Percentiles rank a stretch among this genome's conserved stretches.
phyloP scores from a whole-genome alignment of 2,797 vertebrate genomes.

The Malacoctenus gilli region DNA sequence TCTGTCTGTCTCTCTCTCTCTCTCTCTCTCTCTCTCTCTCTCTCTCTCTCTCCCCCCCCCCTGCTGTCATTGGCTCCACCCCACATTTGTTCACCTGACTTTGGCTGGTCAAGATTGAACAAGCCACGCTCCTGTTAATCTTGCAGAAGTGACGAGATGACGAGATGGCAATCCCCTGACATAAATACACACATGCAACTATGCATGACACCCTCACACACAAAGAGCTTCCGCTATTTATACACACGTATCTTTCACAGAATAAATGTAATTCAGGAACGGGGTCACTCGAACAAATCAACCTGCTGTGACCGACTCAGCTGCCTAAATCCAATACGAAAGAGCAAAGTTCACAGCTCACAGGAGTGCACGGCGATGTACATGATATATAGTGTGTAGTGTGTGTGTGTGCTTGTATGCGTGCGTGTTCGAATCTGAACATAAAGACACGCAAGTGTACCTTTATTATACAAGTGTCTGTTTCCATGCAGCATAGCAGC shows the following conservation, averaged over 20 bases:
- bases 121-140: slow-evolving; percentile 63
- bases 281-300: slow-evolving; percentile 36
- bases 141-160: slow-evolving; percentile 61
- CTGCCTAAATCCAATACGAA: slow-evolving; percentile 47
- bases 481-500: slow-evolving; percentile 56
- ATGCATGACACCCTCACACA: slow-evolving; percentile 10
- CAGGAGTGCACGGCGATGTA: slow-evolving; percentile 13
- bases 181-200: slow-evolving; percentile 41
- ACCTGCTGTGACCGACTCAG: slow-evolving; percentile 39
- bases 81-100: slow-evolving; percentile 48
- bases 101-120: slow-evolving; percentile 51
- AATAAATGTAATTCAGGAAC: slow-evolving; percentile 25
- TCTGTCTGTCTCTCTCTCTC: background rate
- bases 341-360: slow-evolving; percentile 62
- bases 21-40: background rate
- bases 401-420: no score
- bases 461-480: slow-evolving; percentile 31
- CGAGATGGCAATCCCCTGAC: slow-evolving; percentile 49
- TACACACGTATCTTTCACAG: slow-evolving; percentile 28
- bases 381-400: slow-evolving; percentile 16
- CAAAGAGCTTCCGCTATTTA: slow-evolving; percentile 17
- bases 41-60: slow-evolving; percentile 11
- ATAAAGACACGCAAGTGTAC: slow-evolving; percentile 33
- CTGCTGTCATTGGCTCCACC: slow-evolving; percentile 15
- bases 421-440: slow-evolving; percentile 31